Conservation (phyloP, 2,113 vertebrate genomes). For the Myiozetetes cayanensis region DNA sequence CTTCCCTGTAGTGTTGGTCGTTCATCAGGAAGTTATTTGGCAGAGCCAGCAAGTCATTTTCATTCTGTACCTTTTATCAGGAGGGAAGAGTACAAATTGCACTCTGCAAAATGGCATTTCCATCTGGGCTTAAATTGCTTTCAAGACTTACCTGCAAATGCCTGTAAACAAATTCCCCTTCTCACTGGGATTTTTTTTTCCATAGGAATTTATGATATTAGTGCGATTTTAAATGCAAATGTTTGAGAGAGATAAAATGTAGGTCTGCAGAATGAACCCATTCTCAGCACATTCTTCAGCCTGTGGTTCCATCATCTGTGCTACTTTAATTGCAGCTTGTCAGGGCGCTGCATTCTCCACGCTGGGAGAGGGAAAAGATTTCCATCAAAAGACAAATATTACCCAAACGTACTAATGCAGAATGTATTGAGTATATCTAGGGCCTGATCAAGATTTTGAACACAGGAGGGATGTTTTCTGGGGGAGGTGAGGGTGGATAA, state of each 20-base stretch:
- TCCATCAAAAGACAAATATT: neutral
- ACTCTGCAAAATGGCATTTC: neutral
- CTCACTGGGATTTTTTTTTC: neutral
- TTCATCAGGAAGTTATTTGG: neutral
- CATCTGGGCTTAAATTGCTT: neutral
- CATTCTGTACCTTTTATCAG: neutral
- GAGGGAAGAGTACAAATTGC: neutral
- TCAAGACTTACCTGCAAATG: neutral
- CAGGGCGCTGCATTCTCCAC: accelerated
- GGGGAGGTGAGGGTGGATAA: neutral
- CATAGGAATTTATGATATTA: neutral
- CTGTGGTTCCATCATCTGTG: neutral
- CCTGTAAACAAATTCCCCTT: neutral
- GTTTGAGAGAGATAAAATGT: neutral
- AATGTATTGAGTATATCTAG: neutral
- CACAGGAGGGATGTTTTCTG: neutral
- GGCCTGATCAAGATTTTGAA: neutral
- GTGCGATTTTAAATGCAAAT: neutral
- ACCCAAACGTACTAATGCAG: neutral
- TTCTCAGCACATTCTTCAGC: neutral
- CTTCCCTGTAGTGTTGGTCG: neutral
- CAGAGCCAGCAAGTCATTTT: neutral
- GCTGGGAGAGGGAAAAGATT: neutral
- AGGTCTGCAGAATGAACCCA: neutral
- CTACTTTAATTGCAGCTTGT: neutral